Evolutionary conservation across 1,140 invertebrate genomes (phyloP), one percentile per base, ranked within the genome.

Genomic region (Brachionus sp.): DNA sequence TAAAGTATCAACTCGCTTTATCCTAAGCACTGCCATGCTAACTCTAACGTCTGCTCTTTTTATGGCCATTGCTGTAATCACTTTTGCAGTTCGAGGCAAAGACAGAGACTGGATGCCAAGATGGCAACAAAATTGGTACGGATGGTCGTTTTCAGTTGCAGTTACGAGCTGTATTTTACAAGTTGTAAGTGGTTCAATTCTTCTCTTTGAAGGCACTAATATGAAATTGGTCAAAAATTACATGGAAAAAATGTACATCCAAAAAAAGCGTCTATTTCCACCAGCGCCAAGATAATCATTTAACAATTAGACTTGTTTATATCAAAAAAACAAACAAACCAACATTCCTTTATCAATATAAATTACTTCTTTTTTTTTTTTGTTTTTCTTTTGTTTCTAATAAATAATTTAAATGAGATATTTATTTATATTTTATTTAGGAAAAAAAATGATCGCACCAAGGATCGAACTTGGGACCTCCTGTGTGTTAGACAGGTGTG

Each of bases 201-300:
- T 80, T 0, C 16, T 66, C 0, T 80, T 80, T 13, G 77, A 80
- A 66, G 50, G 77, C 25, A 37, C 39, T 5, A 80, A 80, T 12
- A 80, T 80, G 77, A 80, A 66, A 62, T 23, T 80, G 35, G 77
- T 80, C 23, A 80, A 80, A 44, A 19, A 80, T 57, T 80, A 62
- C 33, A 80, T 80, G 77, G 77, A 80, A 66, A 80, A 80, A 80
- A 80, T 80, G 77, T 80, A 80, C 37, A 66, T 80, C 13, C 77
- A 80, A 80, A 16, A 23, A 42, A 80, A 66, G 25, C 33, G 77
- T 25, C 57, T 80, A 19, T 80, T 80, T 44, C 77, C 77, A 37
- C 62, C 77, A 53, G 77, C 77, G 3, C 77, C 77, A 57, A 57
- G 62, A 80, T 80, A 57, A 66, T 62, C 4, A 16, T 3, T 77